phyloP scores from a whole-genome alignment of 2,113 vertebrate species.

The Tetrax tetrax region DNA sequence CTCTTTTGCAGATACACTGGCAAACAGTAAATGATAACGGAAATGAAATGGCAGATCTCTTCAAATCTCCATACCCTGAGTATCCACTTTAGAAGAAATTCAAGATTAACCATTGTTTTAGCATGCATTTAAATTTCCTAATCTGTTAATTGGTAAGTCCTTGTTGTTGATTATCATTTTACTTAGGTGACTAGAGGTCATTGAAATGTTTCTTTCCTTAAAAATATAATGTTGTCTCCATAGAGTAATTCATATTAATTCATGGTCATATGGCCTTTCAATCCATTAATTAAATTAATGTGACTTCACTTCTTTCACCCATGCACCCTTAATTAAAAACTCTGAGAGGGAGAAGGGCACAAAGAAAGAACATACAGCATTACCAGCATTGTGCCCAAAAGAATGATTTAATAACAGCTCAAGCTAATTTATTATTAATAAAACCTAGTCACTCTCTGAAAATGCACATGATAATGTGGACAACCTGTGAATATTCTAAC shows the following conservation, averaged over 20 bases:
- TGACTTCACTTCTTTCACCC: constrained; percentile 46
- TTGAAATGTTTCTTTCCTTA: background rate
- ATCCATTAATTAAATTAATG: constrained; percentile 71
- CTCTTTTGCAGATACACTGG: background rate
- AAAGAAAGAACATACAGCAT: constrained; percentile 36
- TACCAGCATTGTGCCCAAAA: constrained; percentile 9
- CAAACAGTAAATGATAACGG: background rate
- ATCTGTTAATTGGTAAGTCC: background rate
- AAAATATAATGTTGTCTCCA: background rate
- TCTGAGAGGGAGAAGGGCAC: background rate
- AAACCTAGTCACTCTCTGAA: constrained; percentile 14
- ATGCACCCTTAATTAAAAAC: constrained; percentile 44
- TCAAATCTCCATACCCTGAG: background rate
- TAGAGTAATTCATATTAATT: constrained; percentile 32
- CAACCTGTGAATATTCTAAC: background rate
- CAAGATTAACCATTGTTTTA: background rate
- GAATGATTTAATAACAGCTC: constrained; percentile 47
- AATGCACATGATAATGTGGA: background rate
- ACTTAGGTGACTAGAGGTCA: background rate
- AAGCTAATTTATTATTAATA: constrained; percentile 47
- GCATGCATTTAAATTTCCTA: background rate
- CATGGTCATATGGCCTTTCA: background rate
- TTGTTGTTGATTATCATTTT: background rate
- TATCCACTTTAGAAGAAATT: background rate
- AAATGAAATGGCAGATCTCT: background rate